phyloP scores from a whole-genome alignment of 2,797 vertebrate species.

The Arctocebus calabarensis region DNA sequence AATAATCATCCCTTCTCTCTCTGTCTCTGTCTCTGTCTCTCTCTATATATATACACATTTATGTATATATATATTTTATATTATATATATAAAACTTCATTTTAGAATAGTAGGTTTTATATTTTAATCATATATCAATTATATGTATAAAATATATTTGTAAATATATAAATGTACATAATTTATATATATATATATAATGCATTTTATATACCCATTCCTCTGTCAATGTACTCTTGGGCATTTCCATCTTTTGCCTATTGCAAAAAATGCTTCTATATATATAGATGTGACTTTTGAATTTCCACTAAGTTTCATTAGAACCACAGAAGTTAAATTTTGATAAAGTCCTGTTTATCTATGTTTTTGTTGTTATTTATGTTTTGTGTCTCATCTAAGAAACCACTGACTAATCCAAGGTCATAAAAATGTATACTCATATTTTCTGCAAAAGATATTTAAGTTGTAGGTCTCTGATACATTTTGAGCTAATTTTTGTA shows the following conservation, averaged over 20 bases:
- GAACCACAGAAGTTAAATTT: background rate
- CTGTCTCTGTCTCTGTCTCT: too few species aligned
- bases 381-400: background rate
- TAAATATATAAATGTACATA: too few species aligned
- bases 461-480: background rate
- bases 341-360: background rate
- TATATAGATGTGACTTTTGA: background rate
- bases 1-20: background rate
- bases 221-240: background rate
- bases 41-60: too few species aligned
- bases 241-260: background rate
- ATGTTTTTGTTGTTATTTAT: background rate
- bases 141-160: too few species aligned
- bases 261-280: background rate
- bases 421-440: background rate
- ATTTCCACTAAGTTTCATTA: background rate
- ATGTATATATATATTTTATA: too few species aligned
- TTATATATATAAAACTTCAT: too few species aligned
- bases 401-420: background rate
- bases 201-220: background rate
- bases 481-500: background rate
- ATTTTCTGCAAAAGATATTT: background rate
- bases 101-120: too few species aligned
- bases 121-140: too few species aligned
- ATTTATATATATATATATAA: too few species aligned